Percentiles rank a stretch among this genome's conserved stretches.
These are phyloP conservation scores for Heliconius ismenius DNA, from an alignment of 2,888 invertebrate genomes.

Conservation along the genomic window DNA sequence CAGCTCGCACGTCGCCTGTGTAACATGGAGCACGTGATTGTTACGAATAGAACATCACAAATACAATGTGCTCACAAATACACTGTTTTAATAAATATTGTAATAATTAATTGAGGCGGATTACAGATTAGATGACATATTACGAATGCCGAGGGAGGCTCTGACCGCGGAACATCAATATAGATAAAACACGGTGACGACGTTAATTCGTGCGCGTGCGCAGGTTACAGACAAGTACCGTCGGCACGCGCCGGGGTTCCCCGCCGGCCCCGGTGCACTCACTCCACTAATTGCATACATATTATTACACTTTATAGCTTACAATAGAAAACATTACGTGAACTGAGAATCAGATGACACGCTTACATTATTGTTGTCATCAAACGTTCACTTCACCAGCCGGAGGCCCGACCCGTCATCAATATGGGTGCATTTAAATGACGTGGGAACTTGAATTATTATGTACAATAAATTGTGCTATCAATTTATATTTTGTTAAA, in stretches of 20 bases:
- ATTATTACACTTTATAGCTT: neutral
- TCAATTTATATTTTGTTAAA: too few relatives aligned
- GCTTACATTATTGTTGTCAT: neutral
- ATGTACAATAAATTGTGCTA: too few relatives aligned
- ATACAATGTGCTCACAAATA: neutral
- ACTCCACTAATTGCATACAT: neutral
- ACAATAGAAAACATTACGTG: neutral
- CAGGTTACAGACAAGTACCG: neutral
- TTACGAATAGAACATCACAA: neutral
- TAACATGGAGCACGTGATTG: neutral
- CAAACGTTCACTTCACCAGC: too few relatives aligned
- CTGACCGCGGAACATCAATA: too few relatives aligned
- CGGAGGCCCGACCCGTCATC: neutral
- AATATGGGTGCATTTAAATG: neutral
- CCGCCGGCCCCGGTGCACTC: constrained; percentile 7
- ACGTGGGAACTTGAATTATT: neutral
- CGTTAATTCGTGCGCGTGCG: neutral
- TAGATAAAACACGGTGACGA: neutral
- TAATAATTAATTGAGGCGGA: too few relatives aligned
- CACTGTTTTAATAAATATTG: too few relatives aligned
- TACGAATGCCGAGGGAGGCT: too few relatives aligned
- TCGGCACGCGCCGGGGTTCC: constrained; percentile 36
- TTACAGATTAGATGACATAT: too few relatives aligned
- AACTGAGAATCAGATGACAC: neutral
- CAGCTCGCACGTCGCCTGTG: neutral